Percentiles rank a stretch among this genome's conserved stretches.
Conservation (phyloP, 2,113 vertebrate species). For the Alaudala cheleensis region DNA sequence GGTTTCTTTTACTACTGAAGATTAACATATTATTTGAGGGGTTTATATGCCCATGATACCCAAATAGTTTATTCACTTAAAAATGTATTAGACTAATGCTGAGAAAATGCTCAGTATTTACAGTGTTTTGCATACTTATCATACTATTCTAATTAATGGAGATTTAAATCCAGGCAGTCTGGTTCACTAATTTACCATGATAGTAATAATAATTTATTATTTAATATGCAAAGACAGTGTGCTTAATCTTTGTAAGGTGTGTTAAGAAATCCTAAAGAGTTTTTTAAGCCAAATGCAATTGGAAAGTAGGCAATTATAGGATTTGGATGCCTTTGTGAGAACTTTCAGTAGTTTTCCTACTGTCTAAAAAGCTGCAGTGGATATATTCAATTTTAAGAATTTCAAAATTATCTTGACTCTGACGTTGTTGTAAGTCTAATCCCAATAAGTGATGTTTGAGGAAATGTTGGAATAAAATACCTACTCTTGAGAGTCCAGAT, state of each 20-base stretch:
- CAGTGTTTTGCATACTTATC: not conserved
- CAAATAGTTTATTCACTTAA: not conserved
- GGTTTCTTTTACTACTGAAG: not conserved
- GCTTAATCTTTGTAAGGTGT: conserved; percentile 8
- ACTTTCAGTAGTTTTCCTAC: not conserved
- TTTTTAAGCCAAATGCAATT: conserved; percentile 5
- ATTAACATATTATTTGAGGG: not conserved
- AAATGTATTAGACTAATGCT: not conserved
- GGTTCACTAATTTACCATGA: not conserved
- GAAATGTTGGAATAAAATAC: not conserved
- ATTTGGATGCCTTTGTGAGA: conserved; percentile 1
- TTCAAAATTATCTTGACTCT: not conserved
- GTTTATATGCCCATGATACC: not conserved
- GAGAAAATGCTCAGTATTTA: conserved; percentile 13
- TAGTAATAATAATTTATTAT: conserved; percentile 3
- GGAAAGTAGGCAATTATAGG: conserved; percentile 16
- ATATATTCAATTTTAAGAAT: not conserved
- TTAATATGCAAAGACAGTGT: conserved; percentile 13
- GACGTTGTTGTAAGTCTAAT: not conserved
- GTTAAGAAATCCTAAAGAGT: not conserved
- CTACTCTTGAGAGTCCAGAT: not conserved
- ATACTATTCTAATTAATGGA: not conserved
- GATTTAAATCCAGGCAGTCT: not conserved
- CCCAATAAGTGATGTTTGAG: not conserved
- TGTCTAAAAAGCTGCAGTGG: not conserved